phyloP scores from a whole-genome alignment of 2,888 invertebrate species.

The Drosophila subsilvestris region DNA sequence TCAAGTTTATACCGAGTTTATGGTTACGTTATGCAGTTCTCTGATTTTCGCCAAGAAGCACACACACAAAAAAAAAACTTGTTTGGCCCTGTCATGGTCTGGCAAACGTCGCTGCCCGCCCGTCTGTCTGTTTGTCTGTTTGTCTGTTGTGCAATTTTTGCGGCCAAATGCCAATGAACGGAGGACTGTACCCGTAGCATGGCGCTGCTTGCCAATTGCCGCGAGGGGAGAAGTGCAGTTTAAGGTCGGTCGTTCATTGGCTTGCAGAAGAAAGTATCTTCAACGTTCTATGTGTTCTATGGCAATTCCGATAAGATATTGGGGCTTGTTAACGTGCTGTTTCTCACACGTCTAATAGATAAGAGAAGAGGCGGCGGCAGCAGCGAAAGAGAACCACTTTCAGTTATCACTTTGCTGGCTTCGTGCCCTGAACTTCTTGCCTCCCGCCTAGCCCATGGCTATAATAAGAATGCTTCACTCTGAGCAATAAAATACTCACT shows the following conservation, averaged over 20 bases:
- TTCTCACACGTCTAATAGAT: slow-evolving; percentile 23
- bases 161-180: slow-evolving; percentile 56
- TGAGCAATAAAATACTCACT: slow-evolving; percentile 21
- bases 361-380: slow-evolving; percentile 2
- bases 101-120: slow-evolving; percentile 15
- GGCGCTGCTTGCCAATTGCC: slow-evolving; percentile 39
- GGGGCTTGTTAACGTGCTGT: slow-evolving; percentile 26
- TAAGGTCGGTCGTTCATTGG: slow-evolving; percentile 55
- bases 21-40: slow-evolving; percentile 45
- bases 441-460: slow-evolving; percentile 2
- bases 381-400: slow-evolving; percentile 22
- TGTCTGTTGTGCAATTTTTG: slow-evolving; percentile 49
- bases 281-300: slow-evolving; percentile 9
- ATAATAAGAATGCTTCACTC: slow-evolving; percentile 30
- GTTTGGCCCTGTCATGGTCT: slow-evolving; percentile 44
- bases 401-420: slow-evolving; percentile 31
- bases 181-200: slow-evolving; percentile 34
- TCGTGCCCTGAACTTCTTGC: slow-evolving; percentile 64
- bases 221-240: slow-evolving; percentile 29
- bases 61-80: slow-evolving; percentile 24
- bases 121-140: slow-evolving; percentile 1
- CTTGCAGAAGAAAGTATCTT: slow-evolving; percentile 27
- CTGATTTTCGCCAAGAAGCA: slow-evolving; percentile 17
- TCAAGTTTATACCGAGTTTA: slow-evolving; percentile 36
- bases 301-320: slow-evolving; percentile 44